Evolutionary conservation across 53 echinoderm and acorn worm genomes (phyloP).

Genomic region (Holothuria leucospilota): DNA sequence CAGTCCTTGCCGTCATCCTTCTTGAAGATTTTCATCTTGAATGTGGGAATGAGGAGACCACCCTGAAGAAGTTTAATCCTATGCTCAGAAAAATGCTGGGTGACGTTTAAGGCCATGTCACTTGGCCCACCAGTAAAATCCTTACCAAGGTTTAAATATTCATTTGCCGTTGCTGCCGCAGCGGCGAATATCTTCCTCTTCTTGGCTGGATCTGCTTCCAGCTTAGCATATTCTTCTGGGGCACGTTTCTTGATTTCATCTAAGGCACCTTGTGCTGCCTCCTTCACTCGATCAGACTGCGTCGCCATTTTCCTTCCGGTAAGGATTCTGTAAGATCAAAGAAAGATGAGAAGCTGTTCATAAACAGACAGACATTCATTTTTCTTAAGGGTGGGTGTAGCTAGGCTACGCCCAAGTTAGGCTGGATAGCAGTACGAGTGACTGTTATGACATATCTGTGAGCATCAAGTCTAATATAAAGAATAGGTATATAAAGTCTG

Average conservation of each 20-base stretch:
- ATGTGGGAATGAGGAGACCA: constrained; percentile 43
- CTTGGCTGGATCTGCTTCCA: constrained; percentile 29
- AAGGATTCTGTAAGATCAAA: no score
- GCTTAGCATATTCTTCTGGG: constrained; percentile 45
- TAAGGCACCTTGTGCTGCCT: constrained; percentile 35
- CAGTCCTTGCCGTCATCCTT: constrained; percentile 8
- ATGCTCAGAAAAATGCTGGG: constrained; percentile 39
- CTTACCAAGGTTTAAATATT: constrained; percentile 30
- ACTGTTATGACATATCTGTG: no score
- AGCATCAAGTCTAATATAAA: no score
- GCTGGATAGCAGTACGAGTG: no score
- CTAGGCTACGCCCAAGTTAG: no score
- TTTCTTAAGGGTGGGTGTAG: no score
- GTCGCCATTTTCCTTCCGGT: constrained; percentile 13
- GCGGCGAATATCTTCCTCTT: constrained; percentile 34
- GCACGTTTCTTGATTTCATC: constrained; percentile 41
- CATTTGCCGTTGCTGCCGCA: constrained; percentile 30
- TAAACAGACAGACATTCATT: no score
- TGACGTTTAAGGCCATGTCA: background rate
- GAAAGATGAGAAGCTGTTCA: no score
- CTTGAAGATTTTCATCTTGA: constrained; percentile 21
- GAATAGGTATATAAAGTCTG: no score
- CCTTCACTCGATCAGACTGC: constrained; percentile 12
- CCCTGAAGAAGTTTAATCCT: constrained; percentile 43
- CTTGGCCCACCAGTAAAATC: background rate